Conservation (phyloP, 2,888 invertebrate species). For the Azorinus chamasolen region DNA sequence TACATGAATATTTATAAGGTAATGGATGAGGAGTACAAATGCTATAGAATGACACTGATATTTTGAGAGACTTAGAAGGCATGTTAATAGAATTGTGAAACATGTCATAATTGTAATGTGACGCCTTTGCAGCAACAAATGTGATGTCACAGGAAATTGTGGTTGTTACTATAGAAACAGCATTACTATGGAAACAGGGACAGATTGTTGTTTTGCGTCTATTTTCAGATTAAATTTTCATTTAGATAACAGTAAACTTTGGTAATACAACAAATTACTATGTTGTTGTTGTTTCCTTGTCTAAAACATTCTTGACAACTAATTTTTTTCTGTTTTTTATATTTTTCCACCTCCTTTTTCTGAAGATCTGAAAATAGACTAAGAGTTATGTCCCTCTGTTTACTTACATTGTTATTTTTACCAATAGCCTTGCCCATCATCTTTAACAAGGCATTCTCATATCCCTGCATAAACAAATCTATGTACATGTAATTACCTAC, state of each 20-base stretch:
- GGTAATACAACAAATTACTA: too few relatives aligned
- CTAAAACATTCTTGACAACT: too few relatives aligned
- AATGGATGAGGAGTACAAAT: too few relatives aligned
- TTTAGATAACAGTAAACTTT: too few relatives aligned
- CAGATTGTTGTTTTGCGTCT: neutral
- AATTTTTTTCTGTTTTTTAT: too few relatives aligned
- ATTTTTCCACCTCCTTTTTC: too few relatives aligned
- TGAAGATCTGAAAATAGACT: too few relatives aligned
- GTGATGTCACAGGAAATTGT: constrained; percentile 53
- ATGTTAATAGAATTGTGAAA: constrained; percentile 12
- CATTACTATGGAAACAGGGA: constrained; percentile 58
- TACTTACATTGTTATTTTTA: constrained; percentile 90
- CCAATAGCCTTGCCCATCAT: constrained; percentile 99
- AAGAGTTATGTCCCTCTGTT: constrained; percentile 1
- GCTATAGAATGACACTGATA: too few relatives aligned
- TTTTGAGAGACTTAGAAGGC: neutral
- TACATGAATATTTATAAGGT: too few relatives aligned
- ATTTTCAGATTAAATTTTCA: too few relatives aligned
- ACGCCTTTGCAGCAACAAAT: constrained; percentile 45
- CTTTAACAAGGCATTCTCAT: constrained; percentile 99
- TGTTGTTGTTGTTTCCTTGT: too few relatives aligned
- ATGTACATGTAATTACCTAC: too few relatives aligned
- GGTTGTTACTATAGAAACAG: constrained; percentile 69
- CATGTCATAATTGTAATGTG: constrained; percentile 38
- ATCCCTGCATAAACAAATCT: constrained; percentile 91